These are phyloP conservation scores for Peromyscus nudipes DNA, from an alignment of 2,797 vertebrate genomes.

Conservation along the genomic window DNA sequence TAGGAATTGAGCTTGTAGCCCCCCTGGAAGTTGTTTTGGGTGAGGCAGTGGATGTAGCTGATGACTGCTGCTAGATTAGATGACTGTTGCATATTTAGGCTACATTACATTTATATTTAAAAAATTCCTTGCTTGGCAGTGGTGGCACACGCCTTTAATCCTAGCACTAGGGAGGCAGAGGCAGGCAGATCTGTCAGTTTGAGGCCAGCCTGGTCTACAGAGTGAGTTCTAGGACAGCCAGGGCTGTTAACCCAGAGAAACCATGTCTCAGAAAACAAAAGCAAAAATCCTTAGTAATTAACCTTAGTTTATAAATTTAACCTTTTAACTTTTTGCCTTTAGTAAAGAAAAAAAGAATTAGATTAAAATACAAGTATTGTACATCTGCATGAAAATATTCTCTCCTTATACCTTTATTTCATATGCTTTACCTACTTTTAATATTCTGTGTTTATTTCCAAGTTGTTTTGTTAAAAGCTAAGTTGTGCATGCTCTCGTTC, in stretches of 20 bases:
- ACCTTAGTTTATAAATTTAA: neutral
- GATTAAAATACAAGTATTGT: neutral
- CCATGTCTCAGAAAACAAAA: neutral
- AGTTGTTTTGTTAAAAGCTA: neutral
- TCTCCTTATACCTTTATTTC: neutral
- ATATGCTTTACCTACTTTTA: neutral
- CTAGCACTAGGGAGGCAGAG: too few species aligned
- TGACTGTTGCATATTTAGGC: neutral
- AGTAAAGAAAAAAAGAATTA: neutral
- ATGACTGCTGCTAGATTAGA: neutral
- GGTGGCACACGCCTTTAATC: neutral
- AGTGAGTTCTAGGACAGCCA: too few species aligned
- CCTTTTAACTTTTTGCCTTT: neutral
- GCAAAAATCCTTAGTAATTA: neutral
- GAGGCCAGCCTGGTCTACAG: too few species aligned
- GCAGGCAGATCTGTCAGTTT: too few species aligned
- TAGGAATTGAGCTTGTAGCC: neutral
- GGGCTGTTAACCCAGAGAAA: too few species aligned
- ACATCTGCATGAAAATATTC: neutral
- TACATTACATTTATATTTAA: neutral
- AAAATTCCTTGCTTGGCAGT: neutral
- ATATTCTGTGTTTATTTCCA: neutral
- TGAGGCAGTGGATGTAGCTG: neutral
- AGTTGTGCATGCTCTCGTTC: neutral
- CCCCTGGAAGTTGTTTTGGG: neutral